phyloP scores from a whole-genome alignment of 2,113 vertebrate genomes.

The Trinectes maculatus region DNA sequence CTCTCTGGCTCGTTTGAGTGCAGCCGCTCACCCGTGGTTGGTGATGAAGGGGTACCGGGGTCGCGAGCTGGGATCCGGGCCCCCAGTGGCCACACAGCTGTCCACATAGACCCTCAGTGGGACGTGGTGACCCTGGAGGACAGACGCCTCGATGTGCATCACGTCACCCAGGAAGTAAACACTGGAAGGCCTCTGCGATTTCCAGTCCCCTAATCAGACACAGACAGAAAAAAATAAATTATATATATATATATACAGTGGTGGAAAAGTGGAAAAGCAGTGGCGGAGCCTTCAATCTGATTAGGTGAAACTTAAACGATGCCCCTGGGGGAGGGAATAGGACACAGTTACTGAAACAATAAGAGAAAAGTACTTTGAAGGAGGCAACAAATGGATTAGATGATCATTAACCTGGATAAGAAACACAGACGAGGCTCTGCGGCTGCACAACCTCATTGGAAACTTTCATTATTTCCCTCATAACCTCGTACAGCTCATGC shows the following conservation, averaged over 20 bases:
- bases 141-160: conserved; percentile 69
- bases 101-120: conserved; percentile 74
- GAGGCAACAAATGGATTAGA: conserved; percentile 34
- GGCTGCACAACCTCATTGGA: conserved; percentile 22
- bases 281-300: conserved; percentile 28
- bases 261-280: conserved; percentile 31
- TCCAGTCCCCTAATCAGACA: conserved; percentile 72
- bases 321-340: conserved; percentile 27
- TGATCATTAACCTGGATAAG: conserved; percentile 27
- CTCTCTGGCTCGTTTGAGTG: no score
- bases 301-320: conserved; percentile 39
- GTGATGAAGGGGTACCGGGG: conserved; percentile 62
- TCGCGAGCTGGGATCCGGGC: conserved; percentile 34
- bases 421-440: conserved; percentile 23
- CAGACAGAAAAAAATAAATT: conserved; percentile 18
- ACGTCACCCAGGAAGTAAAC: conserved; percentile 55
- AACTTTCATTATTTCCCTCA: conserved; percentile 13
- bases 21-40: conserved; percentile 67
- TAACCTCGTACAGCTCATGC: conserved; percentile 1
- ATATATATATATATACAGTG: conserved; percentile 2
- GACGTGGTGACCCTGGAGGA: conserved; percentile 54
- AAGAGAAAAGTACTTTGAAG: conserved; percentile 41
- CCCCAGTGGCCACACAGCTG: conserved; percentile 64
- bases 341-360: conserved; percentile 18
- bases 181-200: conserved; percentile 44